Conservation (phyloP, 2,888 invertebrate species). For the Drosophila demipolita region DNA sequence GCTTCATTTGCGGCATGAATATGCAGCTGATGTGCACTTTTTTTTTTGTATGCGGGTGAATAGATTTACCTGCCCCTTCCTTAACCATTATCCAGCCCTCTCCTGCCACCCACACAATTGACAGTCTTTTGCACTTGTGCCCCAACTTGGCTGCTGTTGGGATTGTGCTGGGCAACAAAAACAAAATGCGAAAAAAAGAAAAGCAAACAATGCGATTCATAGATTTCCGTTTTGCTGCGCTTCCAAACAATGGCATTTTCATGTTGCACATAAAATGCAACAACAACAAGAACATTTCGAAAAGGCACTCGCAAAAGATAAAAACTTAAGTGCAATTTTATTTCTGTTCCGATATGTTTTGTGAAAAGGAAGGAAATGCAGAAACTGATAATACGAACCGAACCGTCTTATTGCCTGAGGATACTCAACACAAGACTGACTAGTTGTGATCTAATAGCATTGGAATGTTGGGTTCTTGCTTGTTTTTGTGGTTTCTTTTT, state of each 20-base stretch:
- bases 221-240: slow-evolving; percentile 71
- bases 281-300: slow-evolving; percentile 16
- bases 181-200: slow-evolving; percentile 35
- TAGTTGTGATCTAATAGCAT: slow-evolving; percentile 48
- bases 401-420: slow-evolving; percentile 33
- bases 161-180: slow-evolving; percentile 34
- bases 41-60: slow-evolving; percentile 33
- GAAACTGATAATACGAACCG: slow-evolving; percentile 19
- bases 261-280: slow-evolving; percentile 72
- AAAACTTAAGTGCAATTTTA: slow-evolving; percentile 73
- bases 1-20: slow-evolving; percentile 45
- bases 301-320: slow-evolving; percentile 59
- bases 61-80: slow-evolving; percentile 7
- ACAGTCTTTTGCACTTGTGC: slow-evolving; percentile 74
- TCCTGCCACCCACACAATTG: slow-evolving; percentile 37
- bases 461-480: slow-evolving; percentile 30
- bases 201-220: slow-evolving; percentile 70
- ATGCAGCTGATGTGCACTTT: slow-evolving; percentile 64
- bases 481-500: background rate
- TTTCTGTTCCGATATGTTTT: slow-evolving; percentile 57
- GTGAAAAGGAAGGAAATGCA: slow-evolving; percentile 7
- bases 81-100: background rate
- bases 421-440: slow-evolving; percentile 20
- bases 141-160: slow-evolving; percentile 14
- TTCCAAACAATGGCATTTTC: slow-evolving; percentile 76